phyloP scores from a whole-genome alignment of 2,888 invertebrate species.

The Ariolimax columbianus region DNA sequence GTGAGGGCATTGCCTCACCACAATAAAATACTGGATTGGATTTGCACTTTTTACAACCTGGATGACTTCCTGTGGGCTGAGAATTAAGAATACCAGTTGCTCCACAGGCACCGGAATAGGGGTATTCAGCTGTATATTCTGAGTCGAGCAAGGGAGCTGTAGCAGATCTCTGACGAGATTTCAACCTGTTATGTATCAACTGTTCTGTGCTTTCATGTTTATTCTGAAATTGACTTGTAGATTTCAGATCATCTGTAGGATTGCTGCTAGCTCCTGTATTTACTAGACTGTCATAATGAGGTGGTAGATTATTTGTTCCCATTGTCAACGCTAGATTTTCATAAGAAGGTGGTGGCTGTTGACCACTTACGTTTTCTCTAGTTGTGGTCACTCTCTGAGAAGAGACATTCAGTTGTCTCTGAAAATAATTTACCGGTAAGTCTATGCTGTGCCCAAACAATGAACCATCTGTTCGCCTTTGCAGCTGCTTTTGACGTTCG shows the following conservation, averaged over 20 bases:
- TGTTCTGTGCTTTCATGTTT: not conserved
- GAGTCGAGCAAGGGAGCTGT: not conserved
- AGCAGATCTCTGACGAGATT: not conserved
- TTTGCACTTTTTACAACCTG: not conserved
- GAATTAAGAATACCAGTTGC: not conserved
- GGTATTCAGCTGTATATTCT: not conserved
- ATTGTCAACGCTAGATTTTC: not conserved
- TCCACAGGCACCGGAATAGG: not conserved
- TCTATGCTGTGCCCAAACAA: not conserved
- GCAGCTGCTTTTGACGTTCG: not conserved
- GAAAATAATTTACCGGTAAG: not conserved
- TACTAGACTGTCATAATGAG: not conserved
- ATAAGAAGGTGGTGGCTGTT: not conserved
- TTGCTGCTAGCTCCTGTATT: not conserved
- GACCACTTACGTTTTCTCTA: not conserved
- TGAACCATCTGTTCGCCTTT: not conserved
- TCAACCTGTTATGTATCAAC: not conserved
- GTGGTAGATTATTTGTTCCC: not conserved
- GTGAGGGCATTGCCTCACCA: slow-evolving; percentile 10
- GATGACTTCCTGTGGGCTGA: not conserved
- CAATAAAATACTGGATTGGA: not conserved
- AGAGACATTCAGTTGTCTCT: not conserved
- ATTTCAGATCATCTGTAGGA: not conserved
- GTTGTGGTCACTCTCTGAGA: not conserved
- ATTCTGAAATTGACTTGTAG: not conserved